Evolutionary conservation across 2,113 vertebrate genomes (phyloP).

Genomic region (Perca fluviatilis): DNA sequence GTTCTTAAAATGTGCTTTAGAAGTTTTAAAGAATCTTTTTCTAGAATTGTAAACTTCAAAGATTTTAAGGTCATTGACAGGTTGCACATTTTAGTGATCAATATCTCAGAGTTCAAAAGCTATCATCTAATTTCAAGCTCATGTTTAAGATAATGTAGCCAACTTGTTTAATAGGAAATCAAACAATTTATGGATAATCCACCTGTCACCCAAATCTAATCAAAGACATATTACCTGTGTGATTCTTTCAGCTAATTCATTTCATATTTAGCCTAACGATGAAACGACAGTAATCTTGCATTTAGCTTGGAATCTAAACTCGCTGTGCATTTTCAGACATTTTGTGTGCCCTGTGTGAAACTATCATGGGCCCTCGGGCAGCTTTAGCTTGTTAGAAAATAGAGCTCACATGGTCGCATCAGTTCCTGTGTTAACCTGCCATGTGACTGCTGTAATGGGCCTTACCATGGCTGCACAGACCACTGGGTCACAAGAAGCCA

Average conservation of each 20-base stretch:
- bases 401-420: slow-evolving; percentile 81
- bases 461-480: slow-evolving; percentile 70
- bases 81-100: not conserved
- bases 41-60: not conserved
- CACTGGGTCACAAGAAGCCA: slow-evolving; percentile 79
- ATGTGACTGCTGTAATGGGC: slow-evolving; percentile 85
- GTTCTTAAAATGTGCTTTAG: not conserved
- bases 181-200: not conserved
- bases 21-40: not conserved
- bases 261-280: not conserved
- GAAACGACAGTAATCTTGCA: not conserved
- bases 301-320: slow-evolving; percentile 1
- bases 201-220: slow-evolving; percentile 16
- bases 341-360: slow-evolving; percentile 47
- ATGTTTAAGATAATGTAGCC: not conserved
- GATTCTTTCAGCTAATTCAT: not conserved
- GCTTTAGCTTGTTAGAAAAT: slow-evolving; percentile 78
- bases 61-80: not conserved
- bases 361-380: slow-evolving; percentile 50
- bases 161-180: not conserved
- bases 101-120: not conserved
- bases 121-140: not conserved
- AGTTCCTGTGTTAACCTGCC: slow-evolving; percentile 76
- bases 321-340: slow-evolving; percentile 12
- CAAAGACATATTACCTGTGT: not conserved